Conservation (phyloP, 2,888 invertebrate species). For the Hypolimnas misippus region DNA sequence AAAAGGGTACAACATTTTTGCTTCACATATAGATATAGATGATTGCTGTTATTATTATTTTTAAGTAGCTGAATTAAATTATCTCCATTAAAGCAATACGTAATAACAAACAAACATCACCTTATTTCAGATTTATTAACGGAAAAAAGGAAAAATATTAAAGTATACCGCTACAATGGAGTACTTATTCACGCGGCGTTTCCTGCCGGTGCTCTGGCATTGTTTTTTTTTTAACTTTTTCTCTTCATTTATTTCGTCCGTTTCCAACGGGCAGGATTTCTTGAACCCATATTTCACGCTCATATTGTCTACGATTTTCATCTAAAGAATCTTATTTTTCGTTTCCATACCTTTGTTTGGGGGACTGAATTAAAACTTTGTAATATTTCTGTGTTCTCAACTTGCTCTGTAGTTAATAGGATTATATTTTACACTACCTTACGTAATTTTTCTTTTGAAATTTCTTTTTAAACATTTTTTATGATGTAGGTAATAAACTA, state of each 20-base stretch:
- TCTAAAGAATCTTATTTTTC: slow-evolving; percentile 40
- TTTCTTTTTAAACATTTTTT: too few species aligned
- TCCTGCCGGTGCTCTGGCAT: slow-evolving; percentile 75
- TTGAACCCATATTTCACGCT: slow-evolving; percentile 82
- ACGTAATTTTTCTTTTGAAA: too few species aligned
- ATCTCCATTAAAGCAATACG: neutral
- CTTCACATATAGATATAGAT: too few species aligned
- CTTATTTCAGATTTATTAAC: slow-evolving; percentile 43
- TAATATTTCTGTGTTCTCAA: neutral
- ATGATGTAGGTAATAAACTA: too few species aligned
- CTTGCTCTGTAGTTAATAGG: too few species aligned
- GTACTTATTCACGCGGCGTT: slow-evolving; percentile 77
- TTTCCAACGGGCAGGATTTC: slow-evolving; percentile 76
- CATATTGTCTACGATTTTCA: slow-evolving; percentile 78
- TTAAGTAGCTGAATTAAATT: too few species aligned
- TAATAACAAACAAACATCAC: slow-evolving; percentile 33
- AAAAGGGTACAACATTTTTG: too few species aligned
- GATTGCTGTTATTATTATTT: too few species aligned
- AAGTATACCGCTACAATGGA: slow-evolving; percentile 61
- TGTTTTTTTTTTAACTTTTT: slow-evolving; percentile 75
- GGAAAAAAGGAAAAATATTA: slow-evolving; percentile 51
- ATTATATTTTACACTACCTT: too few species aligned
- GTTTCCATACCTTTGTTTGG: slow-evolving; percentile 21
- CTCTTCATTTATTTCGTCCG: slow-evolving; percentile 78
- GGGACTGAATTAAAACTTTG: neutral